phyloP scores from a whole-genome alignment of 2,113 vertebrate genomes.

The Hymenochirus boettgeri region DNA sequence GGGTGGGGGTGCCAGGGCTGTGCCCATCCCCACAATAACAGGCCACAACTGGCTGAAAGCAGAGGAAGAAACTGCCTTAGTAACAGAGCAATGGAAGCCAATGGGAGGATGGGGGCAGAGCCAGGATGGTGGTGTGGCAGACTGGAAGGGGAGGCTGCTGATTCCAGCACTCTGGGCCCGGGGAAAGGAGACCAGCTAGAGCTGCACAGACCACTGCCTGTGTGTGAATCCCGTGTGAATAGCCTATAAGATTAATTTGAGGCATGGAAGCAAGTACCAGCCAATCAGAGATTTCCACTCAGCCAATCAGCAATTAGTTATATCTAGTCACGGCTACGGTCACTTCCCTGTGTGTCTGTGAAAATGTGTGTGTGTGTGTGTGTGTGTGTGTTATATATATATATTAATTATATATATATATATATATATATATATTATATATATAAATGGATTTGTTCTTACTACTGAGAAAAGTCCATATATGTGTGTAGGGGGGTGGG shows the following conservation, averaged over 20 bases:
- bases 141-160: constrained; percentile 8
- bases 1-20: constrained; percentile 1
- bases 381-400: too few relatives aligned
- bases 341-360: neutral
- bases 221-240: neutral
- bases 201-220: neutral
- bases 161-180: neutral
- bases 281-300: neutral
- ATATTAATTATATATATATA: too few relatives aligned
- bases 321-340: neutral
- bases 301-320: neutral
- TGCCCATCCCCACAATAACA: constrained; percentile 29
- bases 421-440: too few relatives aligned
- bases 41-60: too few relatives aligned
- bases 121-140: neutral
- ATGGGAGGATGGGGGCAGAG: constrained; percentile 25
- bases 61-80: constrained; percentile 26
- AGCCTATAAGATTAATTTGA: neutral
- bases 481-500: too few relatives aligned
- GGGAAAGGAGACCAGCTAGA: neutral
- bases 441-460: too few relatives aligned
- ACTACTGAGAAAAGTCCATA: too few relatives aligned
- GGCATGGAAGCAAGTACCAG: too few relatives aligned
- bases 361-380: neutral
- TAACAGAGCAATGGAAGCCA: constrained; percentile 33